Evolutionary conservation across 2,797 vertebrate species (phyloP), one percentile per base, ranked within the genome.

Genomic region (Nannoperca obscura): DNA sequence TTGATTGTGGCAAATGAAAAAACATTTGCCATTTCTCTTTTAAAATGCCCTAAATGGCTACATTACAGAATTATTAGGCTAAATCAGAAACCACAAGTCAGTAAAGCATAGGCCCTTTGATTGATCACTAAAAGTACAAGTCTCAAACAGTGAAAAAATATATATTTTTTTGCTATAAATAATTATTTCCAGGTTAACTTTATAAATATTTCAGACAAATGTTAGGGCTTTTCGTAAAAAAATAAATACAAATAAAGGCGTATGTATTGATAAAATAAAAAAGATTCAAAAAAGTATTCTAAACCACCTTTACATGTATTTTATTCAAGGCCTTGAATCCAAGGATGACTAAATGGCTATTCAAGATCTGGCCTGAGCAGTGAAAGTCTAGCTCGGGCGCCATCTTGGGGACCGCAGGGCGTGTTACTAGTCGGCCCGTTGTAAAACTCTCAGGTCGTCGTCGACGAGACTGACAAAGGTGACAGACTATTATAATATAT

Each of bases 401-500:
- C 90, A 83, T 83, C 92, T 89, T 32, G 80, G 13, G 91, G 86
- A 24, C 19, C 0, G 2, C 6, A 4, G 13, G 20, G 8, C 13
- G 80, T 55, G 15, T 78, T 76, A 86, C 90, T 34, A 62, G 24
- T 3, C 11, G 22, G 14, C 7, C 1, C 0, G 19, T n/a, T 8
- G 4, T 5, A 0, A 12, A 57, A 6, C 50, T 11, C 52, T 10
- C 1, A 0, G 54, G 40, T 49, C 52, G 32, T 12, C 11, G 24
- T 65, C 20, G 22, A 17, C 6, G 38, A 36, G 27, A 36, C 22
- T 8, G 3, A 72, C 44, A 42, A 32, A 58, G 40, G 52, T 52
- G 19, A 58, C 36, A 14, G 5, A 61, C 52, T 12, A 34, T 4
- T 2, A 10, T 15, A 5, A 40, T 9, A 1, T 17, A n/a, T 57